These are phyloP conservation scores for Bufo bufo DNA, from an alignment of 2,113 vertebrate genomes.

Conservation along the genomic window DNA sequence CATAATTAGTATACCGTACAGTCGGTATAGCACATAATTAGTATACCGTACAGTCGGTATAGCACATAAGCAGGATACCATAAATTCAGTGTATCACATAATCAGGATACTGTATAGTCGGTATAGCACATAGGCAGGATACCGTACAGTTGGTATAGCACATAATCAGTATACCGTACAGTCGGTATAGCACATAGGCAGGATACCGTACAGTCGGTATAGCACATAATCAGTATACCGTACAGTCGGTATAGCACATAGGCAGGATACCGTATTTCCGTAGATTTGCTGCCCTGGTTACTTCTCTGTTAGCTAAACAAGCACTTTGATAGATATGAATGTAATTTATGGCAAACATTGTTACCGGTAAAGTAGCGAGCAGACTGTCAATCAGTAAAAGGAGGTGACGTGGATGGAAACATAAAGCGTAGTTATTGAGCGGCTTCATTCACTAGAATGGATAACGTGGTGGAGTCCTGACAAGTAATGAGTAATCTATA, in stretches of 20 bases:
- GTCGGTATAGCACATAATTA: too few species aligned
- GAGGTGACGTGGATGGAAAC: neutral
- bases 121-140: too few species aligned
- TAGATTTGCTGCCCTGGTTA: neutral
- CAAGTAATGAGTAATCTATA: constrained; percentile 33
- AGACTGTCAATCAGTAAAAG: neutral
- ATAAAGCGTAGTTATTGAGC: neutral
- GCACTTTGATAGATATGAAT: neutral
- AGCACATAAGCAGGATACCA: too few species aligned
- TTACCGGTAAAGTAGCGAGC: neutral
- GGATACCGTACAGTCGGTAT: neutral
- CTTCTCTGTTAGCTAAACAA: neutral
- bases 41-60: too few species aligned
- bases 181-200: too few species aligned
- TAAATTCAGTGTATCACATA: too few species aligned
- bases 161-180: too few species aligned
- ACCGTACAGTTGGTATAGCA: too few species aligned
- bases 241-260: neutral
- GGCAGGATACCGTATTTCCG: neutral
- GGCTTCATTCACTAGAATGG: neutral
- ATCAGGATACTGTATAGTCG: too few species aligned
- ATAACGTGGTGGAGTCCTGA: constrained; percentile 5
- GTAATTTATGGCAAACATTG: neutral
- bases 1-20: too few species aligned
- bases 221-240: neutral